Base-by-base conservation (phyloP, 2,888 invertebrate species). In the Adela reaumurella region DNA sequence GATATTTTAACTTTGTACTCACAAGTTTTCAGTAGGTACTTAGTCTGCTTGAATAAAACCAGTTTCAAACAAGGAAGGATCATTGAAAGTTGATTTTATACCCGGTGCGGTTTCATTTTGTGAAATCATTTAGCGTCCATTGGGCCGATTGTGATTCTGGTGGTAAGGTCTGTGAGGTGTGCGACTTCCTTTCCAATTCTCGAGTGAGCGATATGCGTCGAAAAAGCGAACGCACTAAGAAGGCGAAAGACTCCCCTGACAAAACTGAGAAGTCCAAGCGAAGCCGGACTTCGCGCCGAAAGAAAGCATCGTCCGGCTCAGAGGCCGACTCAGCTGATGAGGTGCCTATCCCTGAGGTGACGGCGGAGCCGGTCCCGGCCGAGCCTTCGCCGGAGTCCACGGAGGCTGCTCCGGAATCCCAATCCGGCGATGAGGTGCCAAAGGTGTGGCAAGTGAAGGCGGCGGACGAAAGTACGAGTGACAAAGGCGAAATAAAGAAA, bases 151-250 rank as follows among this genome's bases (percentile, higher is more conserved):
- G n/a, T n/a, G n/a, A n/a, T n/a, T n/a, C n/a, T n/a, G n/a, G n/a
- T n/a, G n/a, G n/a, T n/a, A n/a, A n/a, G n/a, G n/a, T n/a, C n/a
- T n/a, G n/a, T n/a, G n/a, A n/a, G n/a, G n/a, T n/a, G n/a, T n/a
- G n/a, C n/a, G n/a, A n/a, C n/a, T n/a, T n/a, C n/a, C n/a, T n/a
- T n/a, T n/a, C n/a, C n/a, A n/a, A n/a, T n/a, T n/a, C n/a, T n/a
- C n/a, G n/a, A n/a, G n/a, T n/a, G n/a, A n/a, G 24, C 8, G 24
- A 24, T 8, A 90, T 90, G 90, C 86, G 89, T 66, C 87, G 89
- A 58, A 89, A 89, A 73, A 89, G 89, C 67, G 87, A 89, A 83
- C 73, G 87, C 81, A 65, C 81, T 81, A 87, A 85, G 63, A 87
- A 88, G 65, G 68, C 83, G 6, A 87, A 86, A 64, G 66, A 82